Conservation (phyloP, 2,888 invertebrate genomes). For the Netelia fuscicornis region DNA sequence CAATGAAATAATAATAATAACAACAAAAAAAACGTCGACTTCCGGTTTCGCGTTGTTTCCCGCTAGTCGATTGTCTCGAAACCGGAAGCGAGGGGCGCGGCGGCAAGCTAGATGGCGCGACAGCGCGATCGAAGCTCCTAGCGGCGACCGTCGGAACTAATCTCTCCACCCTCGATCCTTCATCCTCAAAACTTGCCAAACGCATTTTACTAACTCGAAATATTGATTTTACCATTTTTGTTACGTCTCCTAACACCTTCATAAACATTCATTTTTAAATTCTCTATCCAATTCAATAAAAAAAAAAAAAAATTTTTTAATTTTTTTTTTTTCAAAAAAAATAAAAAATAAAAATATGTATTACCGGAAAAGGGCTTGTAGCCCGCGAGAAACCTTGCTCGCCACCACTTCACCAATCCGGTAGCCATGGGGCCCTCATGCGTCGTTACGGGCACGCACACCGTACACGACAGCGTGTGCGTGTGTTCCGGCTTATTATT, state of each 20-base stretch:
- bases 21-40: not conserved
- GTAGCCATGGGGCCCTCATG: conserved; percentile 88
- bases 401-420: conserved; percentile 92
- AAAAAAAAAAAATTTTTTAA: not conserved
- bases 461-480: conserved; percentile 72
- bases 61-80: not conserved
- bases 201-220: too few relatives aligned
- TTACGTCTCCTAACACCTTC: too few relatives aligned
- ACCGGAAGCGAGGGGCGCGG: not conserved
- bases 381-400: conserved; percentile 91
- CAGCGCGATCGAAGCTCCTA: not conserved
- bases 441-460: conserved; percentile 77
- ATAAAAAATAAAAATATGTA: conserved; percentile 70
- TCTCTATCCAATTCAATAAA: too few relatives aligned
- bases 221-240: too few relatives aligned
- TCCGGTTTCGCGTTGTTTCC: conserved; percentile 20
- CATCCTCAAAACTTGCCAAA: not conserved
- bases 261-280: too few relatives aligned
- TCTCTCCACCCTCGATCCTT: not conserved
- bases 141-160: too few relatives aligned
- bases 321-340: too few relatives aligned
- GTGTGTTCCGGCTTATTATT: conserved; percentile 61
- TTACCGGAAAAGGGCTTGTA: conserved; percentile 91
- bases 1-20: not conserved
- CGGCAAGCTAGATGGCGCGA: not conserved